These are phyloP conservation scores for Leptestheria dahalacensis DNA, from an alignment of 1,140 invertebrate species.

Conservation along the genomic window DNA sequence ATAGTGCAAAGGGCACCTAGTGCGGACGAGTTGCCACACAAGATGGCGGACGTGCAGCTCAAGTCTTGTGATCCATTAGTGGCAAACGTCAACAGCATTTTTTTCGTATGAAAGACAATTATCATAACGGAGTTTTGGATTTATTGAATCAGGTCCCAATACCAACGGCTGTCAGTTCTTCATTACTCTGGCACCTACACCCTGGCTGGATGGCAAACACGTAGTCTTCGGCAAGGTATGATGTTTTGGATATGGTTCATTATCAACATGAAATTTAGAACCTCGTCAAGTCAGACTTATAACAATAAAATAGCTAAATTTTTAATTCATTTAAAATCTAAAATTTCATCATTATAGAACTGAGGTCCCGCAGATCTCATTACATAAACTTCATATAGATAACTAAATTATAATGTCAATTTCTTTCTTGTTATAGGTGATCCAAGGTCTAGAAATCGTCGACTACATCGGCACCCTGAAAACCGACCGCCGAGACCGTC, in stretches of 20 bases:
- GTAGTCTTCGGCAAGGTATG: constrained; percentile 76
- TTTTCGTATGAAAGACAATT: too few relatives aligned
- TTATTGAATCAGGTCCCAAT: constrained; percentile 27
- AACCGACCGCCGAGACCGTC: constrained; percentile 56
- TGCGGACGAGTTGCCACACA: too few relatives aligned
- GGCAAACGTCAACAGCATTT: too few relatives aligned
- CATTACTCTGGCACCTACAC: constrained; percentile 72
- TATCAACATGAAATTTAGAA: too few relatives aligned
- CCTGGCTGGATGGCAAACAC: constrained; percentile 84
- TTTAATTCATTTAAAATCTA: too few relatives aligned
- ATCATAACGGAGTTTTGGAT: background rate
- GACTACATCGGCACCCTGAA: constrained; percentile 67
- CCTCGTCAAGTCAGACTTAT: too few relatives aligned
- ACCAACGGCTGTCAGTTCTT: constrained; percentile 89
- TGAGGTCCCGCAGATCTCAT: too few relatives aligned
- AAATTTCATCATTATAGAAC: too few relatives aligned
- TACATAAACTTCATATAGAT: background rate
- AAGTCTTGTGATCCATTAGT: too few relatives aligned
- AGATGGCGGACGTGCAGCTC: too few relatives aligned
- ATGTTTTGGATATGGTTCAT: constrained; percentile 7
- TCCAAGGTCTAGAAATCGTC: constrained; percentile 65
- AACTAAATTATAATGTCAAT: constrained; percentile 9
- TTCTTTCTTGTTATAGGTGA: constrained; percentile 42
- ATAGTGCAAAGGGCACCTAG: too few relatives aligned
- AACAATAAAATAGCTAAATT: too few relatives aligned